These are phyloP conservation scores for Lichenostomus cassidix DNA, from an alignment of 2,113 vertebrate species.

Conservation along the genomic window DNA sequence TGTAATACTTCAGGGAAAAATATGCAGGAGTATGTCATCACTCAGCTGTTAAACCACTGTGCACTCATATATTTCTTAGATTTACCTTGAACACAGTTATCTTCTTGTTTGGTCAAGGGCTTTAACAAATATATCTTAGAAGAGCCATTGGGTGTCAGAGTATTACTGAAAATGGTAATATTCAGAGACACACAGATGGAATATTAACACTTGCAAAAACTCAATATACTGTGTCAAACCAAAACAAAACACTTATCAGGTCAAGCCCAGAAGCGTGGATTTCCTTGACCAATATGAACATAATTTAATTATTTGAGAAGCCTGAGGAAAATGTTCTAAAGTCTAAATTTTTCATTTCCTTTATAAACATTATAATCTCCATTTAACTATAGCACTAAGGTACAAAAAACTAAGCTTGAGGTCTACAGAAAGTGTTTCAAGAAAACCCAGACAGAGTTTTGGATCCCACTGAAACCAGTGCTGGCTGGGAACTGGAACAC, in stretches of 20 bases:
- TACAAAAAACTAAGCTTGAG: not conserved
- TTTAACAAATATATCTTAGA: not conserved
- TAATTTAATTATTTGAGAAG: not conserved
- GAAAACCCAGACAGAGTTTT: not conserved
- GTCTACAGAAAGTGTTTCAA: not conserved
- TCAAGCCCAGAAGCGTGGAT: not conserved
- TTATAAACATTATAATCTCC: not conserved
- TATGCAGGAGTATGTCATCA: not conserved
- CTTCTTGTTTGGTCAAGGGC: not conserved
- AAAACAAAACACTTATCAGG: not conserved
- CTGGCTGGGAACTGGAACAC: not conserved
- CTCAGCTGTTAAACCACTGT: not conserved
- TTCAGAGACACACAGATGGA: not conserved
- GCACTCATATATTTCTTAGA: not conserved
- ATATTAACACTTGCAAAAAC: not conserved
- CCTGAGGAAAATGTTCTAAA: not conserved
- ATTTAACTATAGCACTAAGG: not conserved
- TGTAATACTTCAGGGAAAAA: not conserved
- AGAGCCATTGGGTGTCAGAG: not conserved
- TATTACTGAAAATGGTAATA: not conserved
- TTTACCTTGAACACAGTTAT: not conserved
- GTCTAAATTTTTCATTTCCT: not conserved
- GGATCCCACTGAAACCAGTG: not conserved
- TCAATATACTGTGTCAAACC: not conserved
- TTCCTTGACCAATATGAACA: not conserved